Base-by-base conservation (phyloP, 2,888 invertebrate genomes). In the Tipula vernalis region DNA sequence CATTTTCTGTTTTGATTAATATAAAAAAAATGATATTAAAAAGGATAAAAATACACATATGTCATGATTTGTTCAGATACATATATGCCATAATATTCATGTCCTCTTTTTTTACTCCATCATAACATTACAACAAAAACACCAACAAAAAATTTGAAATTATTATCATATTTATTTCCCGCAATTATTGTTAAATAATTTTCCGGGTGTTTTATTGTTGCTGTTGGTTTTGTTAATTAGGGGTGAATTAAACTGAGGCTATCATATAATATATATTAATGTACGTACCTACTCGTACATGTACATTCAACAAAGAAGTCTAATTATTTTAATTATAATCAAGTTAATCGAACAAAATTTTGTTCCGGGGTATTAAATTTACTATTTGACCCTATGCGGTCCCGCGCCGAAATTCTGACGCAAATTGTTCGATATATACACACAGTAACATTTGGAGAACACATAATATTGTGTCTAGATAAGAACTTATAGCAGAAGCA, bases 101-200 rank as follows among this genome's bases (percentile, higher is more conserved):
- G 71, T 71, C 71, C 71, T 71, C 28, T 71, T 71, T 71, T 71
- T 51, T n/a, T 28, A 71, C 71, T 71, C 71, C 71, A 44, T 44
- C 44, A 44, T 44, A 57, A 57, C 51, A 57, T 15, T 15, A 12
- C 15, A 15, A 71, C 71, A 28, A 71, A 10, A 28, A 28, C 71
- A 28, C 4, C 71, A 71, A 71, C 71, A 71, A 12, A 44, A 39
- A 71, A 71, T 71, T 6, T 71, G 28, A 71, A 71, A 71, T 71
- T 71, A 71, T 71, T 71, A 71, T 71, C 71, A 71, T 71, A 71
- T 71, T 71, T 71, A 71, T 71, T 71, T 71, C 71, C 71, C 71
- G 71, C 71, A 71, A 71, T 71, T 71, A 71, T 28, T 28, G 71
- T 71, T 71, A 71, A 71, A 71, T 71, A 71, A 71, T 71, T 71